Conservation (phyloP, 1,140 invertebrate species). For the Leptonema lineaticorne region DNA sequence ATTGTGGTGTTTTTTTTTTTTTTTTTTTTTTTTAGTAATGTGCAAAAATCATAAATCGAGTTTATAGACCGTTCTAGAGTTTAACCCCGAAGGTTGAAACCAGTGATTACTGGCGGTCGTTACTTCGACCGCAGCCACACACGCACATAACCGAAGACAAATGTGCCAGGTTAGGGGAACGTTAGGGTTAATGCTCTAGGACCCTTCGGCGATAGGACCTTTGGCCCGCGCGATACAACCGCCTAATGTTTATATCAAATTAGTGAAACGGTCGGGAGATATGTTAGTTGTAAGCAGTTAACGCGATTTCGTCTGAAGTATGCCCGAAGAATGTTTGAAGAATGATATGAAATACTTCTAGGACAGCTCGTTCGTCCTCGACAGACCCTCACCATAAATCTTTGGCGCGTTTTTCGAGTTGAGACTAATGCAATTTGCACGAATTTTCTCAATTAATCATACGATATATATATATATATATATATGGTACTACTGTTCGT, state of each 20-base stretch:
- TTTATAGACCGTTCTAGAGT: too few species aligned
- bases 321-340: slow-evolving; percentile 35
- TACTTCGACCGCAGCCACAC: too few species aligned
- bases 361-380: background rate
- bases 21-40: too few species aligned
- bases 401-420: slow-evolving; percentile 28
- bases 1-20: too few species aligned
- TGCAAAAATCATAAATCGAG: too few species aligned
- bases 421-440: slow-evolving; percentile 38
- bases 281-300: background rate
- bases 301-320: slow-evolving; percentile 11
- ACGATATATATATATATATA: too few species aligned
- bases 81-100: too few species aligned
- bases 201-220: background rate
- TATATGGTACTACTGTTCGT: too few species aligned
- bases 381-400: slow-evolving; percentile 25
- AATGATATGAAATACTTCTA: slow-evolving; percentile 26
- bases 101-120: too few species aligned
- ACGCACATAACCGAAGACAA: background rate
- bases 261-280: background rate
- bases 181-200: slow-evolving; percentile 7
- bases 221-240: too few species aligned
- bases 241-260: slow-evolving; percentile 6
- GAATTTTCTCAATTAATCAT: slow-evolving; percentile 40
- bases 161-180: background rate